These are phyloP conservation scores for Ceratotherium simum DNA, from an alignment of 2,113 vertebrate genomes.

Conservation along the genomic window DNA sequence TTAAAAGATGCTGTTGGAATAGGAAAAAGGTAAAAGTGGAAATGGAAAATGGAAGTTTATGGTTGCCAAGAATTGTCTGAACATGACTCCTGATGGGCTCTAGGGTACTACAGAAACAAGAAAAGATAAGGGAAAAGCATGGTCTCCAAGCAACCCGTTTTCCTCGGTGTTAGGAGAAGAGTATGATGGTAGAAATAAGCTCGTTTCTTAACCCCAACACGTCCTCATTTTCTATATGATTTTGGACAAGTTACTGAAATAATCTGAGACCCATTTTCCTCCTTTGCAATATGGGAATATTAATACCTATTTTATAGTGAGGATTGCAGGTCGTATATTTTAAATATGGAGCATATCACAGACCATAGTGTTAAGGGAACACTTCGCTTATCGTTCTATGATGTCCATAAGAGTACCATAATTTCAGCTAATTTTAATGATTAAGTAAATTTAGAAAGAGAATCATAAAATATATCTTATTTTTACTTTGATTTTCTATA, in stretches of 20 bases:
- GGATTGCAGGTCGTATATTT: background rate
- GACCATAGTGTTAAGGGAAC: background rate
- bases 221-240: background rate
- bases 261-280: background rate
- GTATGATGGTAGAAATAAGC: background rate
- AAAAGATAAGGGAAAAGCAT: background rate
- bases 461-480: background rate
- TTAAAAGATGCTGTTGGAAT: background rate
- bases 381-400: background rate
- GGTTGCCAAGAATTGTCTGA: background rate
- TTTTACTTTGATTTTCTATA: background rate
- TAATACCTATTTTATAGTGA: background rate
- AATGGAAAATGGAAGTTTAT: background rate
- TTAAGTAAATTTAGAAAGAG: background rate
- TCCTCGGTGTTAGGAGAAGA: background rate
- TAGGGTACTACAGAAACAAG: background rate
- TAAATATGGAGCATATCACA: background rate
- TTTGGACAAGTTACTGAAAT: background rate
- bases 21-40: background rate
- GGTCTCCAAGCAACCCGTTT: background rate
- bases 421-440: constrained; percentile 13
- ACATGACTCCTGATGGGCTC: background rate
- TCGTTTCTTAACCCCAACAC: background rate
- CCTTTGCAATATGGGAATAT: background rate
- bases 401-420: background rate